A percentile compares a stretch with the other conserved stretches of the same genome.
These are phyloP conservation scores for Aptenodytes patagonicus DNA, from an alignment of 2,113 vertebrate genomes.

Conservation along the genomic window DNA sequence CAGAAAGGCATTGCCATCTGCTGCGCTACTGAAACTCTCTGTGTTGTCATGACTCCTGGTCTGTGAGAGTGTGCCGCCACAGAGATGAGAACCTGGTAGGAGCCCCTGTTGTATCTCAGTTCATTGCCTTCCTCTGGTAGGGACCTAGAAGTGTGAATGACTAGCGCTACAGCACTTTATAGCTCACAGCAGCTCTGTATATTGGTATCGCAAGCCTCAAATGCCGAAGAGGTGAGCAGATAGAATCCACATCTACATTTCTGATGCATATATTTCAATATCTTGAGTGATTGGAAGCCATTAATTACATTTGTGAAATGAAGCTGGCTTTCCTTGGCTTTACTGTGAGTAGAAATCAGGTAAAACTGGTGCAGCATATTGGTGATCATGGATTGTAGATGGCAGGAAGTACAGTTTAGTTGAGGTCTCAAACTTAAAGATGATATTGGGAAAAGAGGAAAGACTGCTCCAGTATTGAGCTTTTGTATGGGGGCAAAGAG, in stretches of 20 bases:
- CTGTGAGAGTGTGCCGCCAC: not conserved
- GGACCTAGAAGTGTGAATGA: not conserved
- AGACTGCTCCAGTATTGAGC: rapidly evolving
- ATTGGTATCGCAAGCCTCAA: not conserved
- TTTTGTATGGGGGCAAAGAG: not conserved
- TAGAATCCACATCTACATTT: not conserved
- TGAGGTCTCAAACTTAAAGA: not conserved
- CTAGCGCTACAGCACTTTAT: not conserved
- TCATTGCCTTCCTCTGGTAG: not conserved
- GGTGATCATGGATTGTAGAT: not conserved
- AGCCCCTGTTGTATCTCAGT: not conserved
- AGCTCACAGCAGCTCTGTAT: not conserved
- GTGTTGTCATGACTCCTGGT: constrained; percentile 23
- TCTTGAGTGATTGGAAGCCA: not conserved
- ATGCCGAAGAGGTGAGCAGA: not conserved
- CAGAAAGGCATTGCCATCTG: constrained; percentile 23
- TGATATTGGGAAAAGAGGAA: not conserved
- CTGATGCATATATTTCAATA: not conserved
- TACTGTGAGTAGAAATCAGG: not conserved
- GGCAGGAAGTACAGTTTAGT: not conserved
- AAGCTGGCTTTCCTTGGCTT: not conserved
- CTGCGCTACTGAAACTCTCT: not conserved
- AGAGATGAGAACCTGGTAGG: not conserved
- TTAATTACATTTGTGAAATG: not conserved
- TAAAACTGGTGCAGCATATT: not conserved